Base-by-base conservation (phyloP, 2,113 vertebrate species). In the Takifugu flavidus region DNA sequence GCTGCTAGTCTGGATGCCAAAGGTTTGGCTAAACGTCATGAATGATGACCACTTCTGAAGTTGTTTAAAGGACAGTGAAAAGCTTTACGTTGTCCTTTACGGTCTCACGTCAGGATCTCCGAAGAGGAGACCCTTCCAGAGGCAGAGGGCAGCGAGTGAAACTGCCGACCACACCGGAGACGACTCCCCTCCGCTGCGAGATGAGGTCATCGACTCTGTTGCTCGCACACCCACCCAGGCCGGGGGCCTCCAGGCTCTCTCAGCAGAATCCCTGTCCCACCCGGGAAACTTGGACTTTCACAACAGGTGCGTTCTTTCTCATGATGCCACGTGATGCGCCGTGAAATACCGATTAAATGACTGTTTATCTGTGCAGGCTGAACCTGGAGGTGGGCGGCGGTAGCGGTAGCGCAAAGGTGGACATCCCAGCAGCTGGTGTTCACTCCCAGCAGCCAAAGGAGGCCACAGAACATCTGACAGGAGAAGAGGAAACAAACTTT, bases 111-210 rank as follows among this genome's bases (percentile, higher is more conserved):
- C 70, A 93, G 96, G 94, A 27, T 98, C 96, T 3, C 96, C 96
- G 0, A 95, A 93, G 72, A 88, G 95, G 15, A 90, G 91, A 14
- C 94, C 95, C 57, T 97, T 98, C 82, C 96, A 96, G 86, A 92
- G 96, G 25, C 96, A 98, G 89, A 89, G 96, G 51, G 96, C 96
- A 0, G 96, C 96, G 52, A 98, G 96, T 3, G 96, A 97, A 87
- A 97, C 94, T 84, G 92, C 91, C n/a, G 95, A 98, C 62, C 94
- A 92, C 56, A 91, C 92, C 2, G 93, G 91, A 28, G 89, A 89
- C 0, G 92, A 91, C 5, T 71, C 88, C 0, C 87, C 91, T 50
- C 88, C 88, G 89, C 84, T 93, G 87, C 76, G 43, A 60, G 72
- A 81, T 39, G 85, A 88, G 13, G 46, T 91, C 87, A 84, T 90